Conservation (phyloP, 2,797 vertebrate species). For the Sebastes vulpes region DNA sequence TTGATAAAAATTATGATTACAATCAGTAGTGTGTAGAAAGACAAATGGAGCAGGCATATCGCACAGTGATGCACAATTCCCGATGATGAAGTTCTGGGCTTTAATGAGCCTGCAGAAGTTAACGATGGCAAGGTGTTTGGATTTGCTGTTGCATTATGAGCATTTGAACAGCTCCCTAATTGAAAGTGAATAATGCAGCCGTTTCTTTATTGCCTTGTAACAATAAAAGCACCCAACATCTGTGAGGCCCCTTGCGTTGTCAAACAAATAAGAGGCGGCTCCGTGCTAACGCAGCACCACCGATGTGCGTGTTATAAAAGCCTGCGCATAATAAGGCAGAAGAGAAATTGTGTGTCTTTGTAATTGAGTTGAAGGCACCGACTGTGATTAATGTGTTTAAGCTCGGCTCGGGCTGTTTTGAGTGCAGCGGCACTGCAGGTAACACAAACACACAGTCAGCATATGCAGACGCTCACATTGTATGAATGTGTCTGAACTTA, state of each 20-base stretch:
- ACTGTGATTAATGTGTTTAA: constrained; percentile 79
- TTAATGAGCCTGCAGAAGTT: constrained; percentile 52
- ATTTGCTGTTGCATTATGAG: constrained; percentile 36
- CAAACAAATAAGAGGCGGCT: constrained; percentile 69
- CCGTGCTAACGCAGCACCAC: constrained; percentile 43
- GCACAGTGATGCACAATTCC: constrained; percentile 1
- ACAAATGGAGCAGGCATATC: constrained; percentile 5
- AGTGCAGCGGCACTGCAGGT: constrained; percentile 56
- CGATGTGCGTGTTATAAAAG: constrained; percentile 46
- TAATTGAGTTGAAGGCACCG: constrained; percentile 70
- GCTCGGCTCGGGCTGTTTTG: constrained; percentile 40
- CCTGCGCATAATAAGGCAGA: constrained; percentile 62
- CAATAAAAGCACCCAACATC: constrained; percentile 64
- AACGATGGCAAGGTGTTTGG: constrained; percentile 44
- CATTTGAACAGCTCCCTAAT: constrained; percentile 56
- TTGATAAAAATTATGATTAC: constrained; percentile 31
- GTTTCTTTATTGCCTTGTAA: constrained; percentile 56
- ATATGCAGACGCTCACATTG: constrained; percentile 32
- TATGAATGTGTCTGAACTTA: constrained; percentile 28
- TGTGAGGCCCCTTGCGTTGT: constrained; percentile 58
- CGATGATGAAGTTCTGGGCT: constrained; percentile 33
- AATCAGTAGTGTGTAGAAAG: constrained; percentile 20
- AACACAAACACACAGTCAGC: constrained; percentile 67
- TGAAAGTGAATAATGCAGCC: constrained; percentile 71
- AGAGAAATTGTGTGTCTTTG: constrained; percentile 71